Base-by-base conservation (phyloP, 2,888 invertebrate genomes). In the Orthosia incerta region DNA sequence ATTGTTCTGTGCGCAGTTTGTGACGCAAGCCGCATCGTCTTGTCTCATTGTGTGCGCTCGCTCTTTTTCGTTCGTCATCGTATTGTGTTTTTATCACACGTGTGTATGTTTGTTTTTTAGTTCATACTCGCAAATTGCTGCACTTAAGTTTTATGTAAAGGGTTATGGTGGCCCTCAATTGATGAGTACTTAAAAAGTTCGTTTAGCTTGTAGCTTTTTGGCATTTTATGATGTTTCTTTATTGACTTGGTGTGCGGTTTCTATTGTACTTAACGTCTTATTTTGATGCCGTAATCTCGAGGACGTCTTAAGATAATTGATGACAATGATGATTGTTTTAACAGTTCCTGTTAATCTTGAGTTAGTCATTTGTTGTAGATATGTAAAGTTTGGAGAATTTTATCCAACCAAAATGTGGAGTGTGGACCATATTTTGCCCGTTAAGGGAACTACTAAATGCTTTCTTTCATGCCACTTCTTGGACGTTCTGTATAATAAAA, bases 41-140 rank as follows among this genome's bases (percentile, higher is more conserved):
- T 4, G 64, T 45, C 16, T 48, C 48, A 16, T 18, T 15, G 57
- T 78, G 82, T 72, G 85, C 71, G 60, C 65, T 31, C 50, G 15
- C 15, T 48, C 76, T 84, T 78, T 79, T 57, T 51, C 61, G 70
- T 82, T 79, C 71, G 62, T 81, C 82, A 80, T 76, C 76, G 74
- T 59, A 86, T 84, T 79, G 82, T 82, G 72, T 79, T 85, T 86
- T 84, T 86, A 85, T 79, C 76, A 71, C 72, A 55, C 46, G 61
- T 63, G 26, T 69, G 73, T 70, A 56, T 68, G 78, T 80, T 80
- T 79, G 73, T 76, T 82, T 75, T 78, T 82, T 71, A 76, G 63
- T 76, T 50, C 69, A 64, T 84, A 57, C 74, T 84, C 72, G 59
- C 73, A 81, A 82, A 86, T 82, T 80, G 76, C 72, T 84, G 77